Evolutionary conservation across 2,113 vertebrate genomes (phyloP).

Genomic region (Tupaia chinensis): DNA sequence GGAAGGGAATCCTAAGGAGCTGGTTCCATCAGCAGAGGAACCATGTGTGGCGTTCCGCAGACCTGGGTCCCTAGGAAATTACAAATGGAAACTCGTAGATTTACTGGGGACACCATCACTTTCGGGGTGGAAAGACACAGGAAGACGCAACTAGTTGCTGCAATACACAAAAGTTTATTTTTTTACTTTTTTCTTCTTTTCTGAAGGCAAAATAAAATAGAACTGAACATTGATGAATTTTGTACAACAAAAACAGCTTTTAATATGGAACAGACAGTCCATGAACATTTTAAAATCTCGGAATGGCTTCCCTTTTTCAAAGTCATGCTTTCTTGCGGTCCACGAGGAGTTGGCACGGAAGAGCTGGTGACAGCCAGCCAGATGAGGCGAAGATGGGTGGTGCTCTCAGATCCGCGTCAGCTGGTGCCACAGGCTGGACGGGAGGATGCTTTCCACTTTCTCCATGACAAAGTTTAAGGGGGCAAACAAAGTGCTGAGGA

Average conservation of each 20-base stretch:
- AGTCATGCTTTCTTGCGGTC: slow-evolving; percentile 89
- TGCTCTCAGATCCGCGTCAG: slow-evolving; percentile 95
- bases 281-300: slow-evolving; percentile 86
- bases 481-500: slow-evolving; percentile 98
- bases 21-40: background rate
- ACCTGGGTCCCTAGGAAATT: background rate
- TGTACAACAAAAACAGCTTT: slow-evolving; percentile 95
- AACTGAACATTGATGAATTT: slow-evolving; percentile 92
- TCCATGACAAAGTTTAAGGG: slow-evolving; percentile 99
- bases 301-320: slow-evolving; percentile 89
- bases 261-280: slow-evolving; percentile 93
- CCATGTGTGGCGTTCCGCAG: background rate
- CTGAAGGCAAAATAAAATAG: slow-evolving; percentile 94
- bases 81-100: background rate
- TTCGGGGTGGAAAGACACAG: slow-evolving; percentile 62
- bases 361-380: slow-evolving; percentile 82
- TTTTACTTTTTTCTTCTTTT: slow-evolving; percentile 89
- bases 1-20: background rate
- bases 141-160: slow-evolving; percentile 84
- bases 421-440: slow-evolving; percentile 99
- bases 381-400: background rate
- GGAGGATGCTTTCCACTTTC: slow-evolving; percentile 98
- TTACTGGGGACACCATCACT: background rate
- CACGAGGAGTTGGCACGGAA: slow-evolving; percentile 90
- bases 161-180: slow-evolving; percentile 98